Conservation (phyloP, 2,888 invertebrate genomes). For the Megastigmus dorsalis region DNA sequence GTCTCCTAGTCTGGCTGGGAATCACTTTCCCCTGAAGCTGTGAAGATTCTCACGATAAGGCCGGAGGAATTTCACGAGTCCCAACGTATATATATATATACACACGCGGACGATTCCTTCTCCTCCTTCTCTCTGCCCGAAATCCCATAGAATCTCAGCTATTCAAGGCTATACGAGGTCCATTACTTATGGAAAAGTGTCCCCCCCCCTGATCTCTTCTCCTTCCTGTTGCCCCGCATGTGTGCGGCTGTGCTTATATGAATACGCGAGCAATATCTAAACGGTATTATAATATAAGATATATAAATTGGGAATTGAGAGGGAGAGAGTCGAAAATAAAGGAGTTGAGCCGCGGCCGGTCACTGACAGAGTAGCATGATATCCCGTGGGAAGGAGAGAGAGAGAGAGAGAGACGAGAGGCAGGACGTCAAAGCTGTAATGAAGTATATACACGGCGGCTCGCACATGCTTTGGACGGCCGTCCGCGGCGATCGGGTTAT, state of each 20-base stretch:
- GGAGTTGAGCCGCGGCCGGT: too few relatives aligned
- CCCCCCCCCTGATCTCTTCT: too few relatives aligned
- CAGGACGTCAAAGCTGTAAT: not conserved
- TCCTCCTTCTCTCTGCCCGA: not conserved
- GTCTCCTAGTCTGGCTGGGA: conserved; percentile 71
- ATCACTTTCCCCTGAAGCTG: conserved; percentile 70
- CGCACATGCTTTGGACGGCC: too few relatives aligned
- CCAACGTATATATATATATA: too few relatives aligned
- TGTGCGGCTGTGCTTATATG: not conserved
- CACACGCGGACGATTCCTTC: not conserved
- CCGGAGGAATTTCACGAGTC: conserved; percentile 43
- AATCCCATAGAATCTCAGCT: conserved; percentile 13
- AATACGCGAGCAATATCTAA: too few relatives aligned
- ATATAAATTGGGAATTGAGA: too few relatives aligned
- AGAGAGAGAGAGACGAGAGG: conserved; percentile 39
- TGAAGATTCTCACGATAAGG: conserved; percentile 68
- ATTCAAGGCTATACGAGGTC: not conserved
- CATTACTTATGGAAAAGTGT: conserved; percentile 42
- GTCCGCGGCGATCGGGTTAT: not conserved
- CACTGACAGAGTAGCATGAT: too few relatives aligned
- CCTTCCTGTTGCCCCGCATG: too few relatives aligned
- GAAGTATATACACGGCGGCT: not conserved
- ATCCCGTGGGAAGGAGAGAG: conserved; percentile 48
- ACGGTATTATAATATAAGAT: too few relatives aligned
- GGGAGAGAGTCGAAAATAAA: too few relatives aligned